Base-by-base conservation (phyloP, 2,113 vertebrate genomes). In the Cheilinus undulatus region DNA sequence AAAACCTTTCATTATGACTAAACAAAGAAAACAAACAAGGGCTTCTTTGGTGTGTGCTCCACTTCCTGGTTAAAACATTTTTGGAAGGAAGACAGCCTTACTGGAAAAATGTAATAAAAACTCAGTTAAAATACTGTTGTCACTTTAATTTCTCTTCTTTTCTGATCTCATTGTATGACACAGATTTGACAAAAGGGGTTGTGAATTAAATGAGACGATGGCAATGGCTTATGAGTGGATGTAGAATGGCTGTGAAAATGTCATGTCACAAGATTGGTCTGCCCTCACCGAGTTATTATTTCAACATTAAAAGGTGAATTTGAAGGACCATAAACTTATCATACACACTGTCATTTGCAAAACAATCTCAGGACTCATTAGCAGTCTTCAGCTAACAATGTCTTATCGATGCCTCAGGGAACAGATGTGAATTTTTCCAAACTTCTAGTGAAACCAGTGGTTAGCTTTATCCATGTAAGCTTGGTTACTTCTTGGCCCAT, bases 1-100 rank as follows among this genome's bases (percentile, higher is more conserved):
- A 65, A 48, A 59, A 49, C 3, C 48, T 24, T 59, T 60, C 42
- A 73, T 65, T 58, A 61, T 24, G 7, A 28, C 5, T 42, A 1
- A 57, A 45, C n/a, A 38, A 57, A 40, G 1, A 1, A 26, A 20
- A 45, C 11, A 34, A 50, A 40, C 2, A 2, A 1, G 9, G 23
- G 20, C 2, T 2, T 7, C 12, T 22, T 2, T 7, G 14, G 15
- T 3, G 22, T n/a, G 6, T 53, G 22, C 10, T 46, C 42, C 28
- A 28, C 43, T 17, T 30, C 2, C 8, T 8, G 30, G 8, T 32
- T 7, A 9, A 32, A n/a, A n/a, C n/a, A 15, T 38, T 2, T 36
- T 3, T 2, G 2, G 7, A 46, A 7, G 23, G 14, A 40, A 14
- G 7, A 15, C 17, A 4, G 7, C 14, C 5, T 6, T 17, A 15